Evolutionary conservation across 1,140 invertebrate genomes (phyloP).

Genomic region (Chironomus tepperi): DNA sequence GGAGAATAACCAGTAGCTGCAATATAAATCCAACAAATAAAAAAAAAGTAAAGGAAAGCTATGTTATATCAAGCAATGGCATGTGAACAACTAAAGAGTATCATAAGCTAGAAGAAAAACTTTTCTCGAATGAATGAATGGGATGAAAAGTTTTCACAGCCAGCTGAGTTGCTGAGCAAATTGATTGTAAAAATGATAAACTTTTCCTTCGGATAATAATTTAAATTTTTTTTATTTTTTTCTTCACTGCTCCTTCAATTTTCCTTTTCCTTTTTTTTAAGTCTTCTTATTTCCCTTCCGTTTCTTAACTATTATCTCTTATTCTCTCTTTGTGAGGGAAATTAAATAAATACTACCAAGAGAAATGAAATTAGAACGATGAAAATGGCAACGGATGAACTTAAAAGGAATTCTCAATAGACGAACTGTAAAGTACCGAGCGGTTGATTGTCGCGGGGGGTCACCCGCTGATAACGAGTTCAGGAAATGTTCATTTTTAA

Average conservation of each 20-base stretch:
- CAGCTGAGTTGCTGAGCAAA: conserved; percentile 15
- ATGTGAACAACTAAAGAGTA: background rate
- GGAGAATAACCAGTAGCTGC: background rate
- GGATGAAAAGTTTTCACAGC: background rate
- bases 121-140: conserved; percentile 1
- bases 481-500: conserved; percentile 16
- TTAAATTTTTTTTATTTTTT: background rate
- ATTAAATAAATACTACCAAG: background rate
- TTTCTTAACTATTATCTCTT: too few relatives aligned
- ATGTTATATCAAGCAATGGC: background rate
- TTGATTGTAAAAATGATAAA: conserved; percentile 24
- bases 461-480: conserved; percentile 11
- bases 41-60: background rate
- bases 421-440: background rate
- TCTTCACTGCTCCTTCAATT: background rate
- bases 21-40: background rate
- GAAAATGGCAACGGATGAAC: background rate
- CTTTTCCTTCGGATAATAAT: conserved; percentile 18
- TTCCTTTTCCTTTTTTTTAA: too few relatives aligned
- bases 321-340: background rate
- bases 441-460: background rate
- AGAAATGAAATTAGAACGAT: background rate
- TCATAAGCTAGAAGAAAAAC: background rate
- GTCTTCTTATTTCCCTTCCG: too few relatives aligned
- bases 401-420: background rate